These are phyloP conservation scores for Anolis apletophallus DNA, from an alignment of 2,797 vertebrate genomes.

Conservation along the genomic window DNA sequence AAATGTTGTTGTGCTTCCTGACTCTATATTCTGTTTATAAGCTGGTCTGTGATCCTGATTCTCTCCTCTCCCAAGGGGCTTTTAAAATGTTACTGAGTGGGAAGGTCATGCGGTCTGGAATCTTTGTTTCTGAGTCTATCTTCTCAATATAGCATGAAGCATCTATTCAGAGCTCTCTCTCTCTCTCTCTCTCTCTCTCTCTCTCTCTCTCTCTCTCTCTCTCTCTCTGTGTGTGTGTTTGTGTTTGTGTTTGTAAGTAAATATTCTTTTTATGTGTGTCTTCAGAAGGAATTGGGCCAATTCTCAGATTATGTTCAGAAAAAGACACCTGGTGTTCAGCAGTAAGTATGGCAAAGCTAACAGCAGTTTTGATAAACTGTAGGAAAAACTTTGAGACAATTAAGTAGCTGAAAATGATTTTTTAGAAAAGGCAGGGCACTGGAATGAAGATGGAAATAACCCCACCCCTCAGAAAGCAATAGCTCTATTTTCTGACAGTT, in stretches of 20 bases:
- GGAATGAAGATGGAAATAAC: not conserved
- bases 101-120: not conserved
- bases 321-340: slow-evolving; percentile 24
- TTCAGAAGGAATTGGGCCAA: slow-evolving; percentile 1
- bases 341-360: not conserved
- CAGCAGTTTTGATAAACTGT: not conserved
- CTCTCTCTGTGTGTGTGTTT: not conserved
- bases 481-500: not conserved
- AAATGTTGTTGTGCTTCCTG: not conserved
- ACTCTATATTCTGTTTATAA: slow-evolving; percentile 18
- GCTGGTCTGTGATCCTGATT: not conserved
- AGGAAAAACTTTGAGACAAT: not conserved
- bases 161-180: not conserved
- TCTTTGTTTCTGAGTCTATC: not conserved
- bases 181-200: no score
- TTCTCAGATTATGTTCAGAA: not conserved
- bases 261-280: not conserved
- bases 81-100: slow-evolving; percentile 1
- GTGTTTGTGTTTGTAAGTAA: not conserved
- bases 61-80: not conserved
- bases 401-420: not conserved
- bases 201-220: no score
- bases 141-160: not conserved
- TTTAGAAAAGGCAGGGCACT: not conserved
- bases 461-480: not conserved